Evolutionary conservation across 53 echinoderm and acorn worm species (phyloP).

Genomic region (Crossaster papposus): DNA sequence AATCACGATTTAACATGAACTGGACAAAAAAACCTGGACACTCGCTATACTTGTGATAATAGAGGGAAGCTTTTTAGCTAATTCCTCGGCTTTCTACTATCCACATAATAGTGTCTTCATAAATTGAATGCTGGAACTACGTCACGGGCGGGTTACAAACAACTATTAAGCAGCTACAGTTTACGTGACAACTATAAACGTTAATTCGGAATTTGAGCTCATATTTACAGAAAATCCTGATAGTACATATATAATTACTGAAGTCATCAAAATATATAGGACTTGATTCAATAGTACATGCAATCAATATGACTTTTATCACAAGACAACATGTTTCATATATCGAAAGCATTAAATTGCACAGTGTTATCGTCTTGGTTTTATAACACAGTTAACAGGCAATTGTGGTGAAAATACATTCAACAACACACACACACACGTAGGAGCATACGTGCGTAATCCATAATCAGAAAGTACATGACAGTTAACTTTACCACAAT

Average conservation of each 20-base stretch:
- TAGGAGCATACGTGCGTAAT: no score
- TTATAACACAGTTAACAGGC: conserved; percentile 11
- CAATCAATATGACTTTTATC: not conserved
- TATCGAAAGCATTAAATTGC: conserved; percentile 15
- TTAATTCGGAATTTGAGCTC: conserved; percentile 7
- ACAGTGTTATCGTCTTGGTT: not conserved
- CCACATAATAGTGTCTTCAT: no score
- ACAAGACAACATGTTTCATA: not conserved
- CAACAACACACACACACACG: no score
- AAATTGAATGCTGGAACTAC: no score
- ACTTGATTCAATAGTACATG: conserved; percentile 1
- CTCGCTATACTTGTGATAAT: not conserved
- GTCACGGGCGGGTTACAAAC: not conserved
- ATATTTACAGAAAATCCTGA: not conserved
- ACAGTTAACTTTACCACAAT: no score
- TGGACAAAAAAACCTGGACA: not conserved
- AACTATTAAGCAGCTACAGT: not conserved
- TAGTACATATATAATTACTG: not conserved
- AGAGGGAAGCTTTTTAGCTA: not conserved
- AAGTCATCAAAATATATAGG: not conserved
- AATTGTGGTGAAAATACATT: conserved; percentile 9
- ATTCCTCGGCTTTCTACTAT: not conserved
- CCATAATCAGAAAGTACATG: no score
- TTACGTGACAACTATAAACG: not conserved
- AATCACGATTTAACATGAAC: not conserved